Base-by-base conservation (phyloP, 2,888 invertebrate genomes). In the Pelosia muscerda region DNA sequence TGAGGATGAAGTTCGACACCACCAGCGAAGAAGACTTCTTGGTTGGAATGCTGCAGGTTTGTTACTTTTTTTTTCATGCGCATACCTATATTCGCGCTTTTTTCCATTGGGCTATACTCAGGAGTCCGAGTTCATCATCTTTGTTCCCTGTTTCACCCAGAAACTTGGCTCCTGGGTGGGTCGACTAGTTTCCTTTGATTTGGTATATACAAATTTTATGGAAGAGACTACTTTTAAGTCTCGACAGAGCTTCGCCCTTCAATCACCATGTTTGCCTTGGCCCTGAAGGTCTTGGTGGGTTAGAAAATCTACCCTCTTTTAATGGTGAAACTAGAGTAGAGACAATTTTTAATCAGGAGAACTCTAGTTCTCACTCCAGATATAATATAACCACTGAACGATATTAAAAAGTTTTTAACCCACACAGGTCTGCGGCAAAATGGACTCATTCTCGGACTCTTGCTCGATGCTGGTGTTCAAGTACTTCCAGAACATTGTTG, bases 391-490 rank as follows among this genome's bases (percentile, higher is more conserved):
- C 15, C 4, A 8, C 1, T 9, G 2, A 0, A 19, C n/a, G n/a
- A 0, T 42, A 23, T 4, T 23, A 55, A 55, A 13, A 0, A 23
- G 11, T 3, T 11, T 23, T 19, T 28, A 57, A 19, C 15, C 0
- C 62, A 23, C 8, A 73, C 95, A 82, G 95, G 82, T 96, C 1
- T 98, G 98, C 88, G 96, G 97, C 59, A 92, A 95, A 68, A 89
- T 97, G 84, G 96, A 96, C 63, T 97, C 97, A 4, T 96, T 97
- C 58, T 97, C 97, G 0, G 98, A 98, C 90, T 97, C 97, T 11
- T 98, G 98, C 85, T 96, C 97, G 57, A 96, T 96, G 85, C 95
- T 97, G 19, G 95, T 97, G 38, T 93, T 97, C 71, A 96, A 96
- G 25, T 96, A 98, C 88, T 97, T 97, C 91, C 96, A 96, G 81